Conservation (phyloP, 2,113 vertebrate species). For the Ictidomys tridecemlineatus region DNA sequence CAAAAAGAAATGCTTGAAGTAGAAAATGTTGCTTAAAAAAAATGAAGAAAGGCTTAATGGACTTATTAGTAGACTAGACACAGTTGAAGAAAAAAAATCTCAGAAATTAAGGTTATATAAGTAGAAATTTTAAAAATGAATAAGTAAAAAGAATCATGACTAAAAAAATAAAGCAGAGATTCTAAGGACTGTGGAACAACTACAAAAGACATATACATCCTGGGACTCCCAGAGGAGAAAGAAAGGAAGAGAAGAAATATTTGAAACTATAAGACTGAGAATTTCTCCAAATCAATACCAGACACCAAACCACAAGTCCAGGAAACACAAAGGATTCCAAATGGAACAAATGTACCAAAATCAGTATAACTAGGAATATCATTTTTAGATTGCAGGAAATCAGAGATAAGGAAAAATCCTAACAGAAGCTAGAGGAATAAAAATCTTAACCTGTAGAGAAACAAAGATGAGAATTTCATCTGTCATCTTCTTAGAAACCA, state of each 20-base stretch:
- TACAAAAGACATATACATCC: background rate
- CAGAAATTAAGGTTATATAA: background rate
- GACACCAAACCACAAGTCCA: background rate
- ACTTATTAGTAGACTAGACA: background rate
- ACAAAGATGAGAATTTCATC: no score
- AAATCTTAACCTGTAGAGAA: no score
- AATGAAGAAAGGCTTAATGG: background rate
- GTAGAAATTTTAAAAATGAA: background rate
- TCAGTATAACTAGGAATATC: background rate
- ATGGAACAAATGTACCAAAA: background rate
- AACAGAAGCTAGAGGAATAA: no score
- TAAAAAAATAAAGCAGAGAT: background rate
- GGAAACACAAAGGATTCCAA: background rate
- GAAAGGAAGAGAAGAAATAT: background rate
- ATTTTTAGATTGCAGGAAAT: background rate
- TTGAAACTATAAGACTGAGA: background rate
- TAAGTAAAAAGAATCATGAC: background rate
- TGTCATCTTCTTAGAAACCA: no score
- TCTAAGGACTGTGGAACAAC: background rate
- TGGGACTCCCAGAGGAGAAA: background rate
- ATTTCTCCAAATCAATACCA: background rate
- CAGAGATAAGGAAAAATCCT: background rate
- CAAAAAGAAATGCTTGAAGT: no score
- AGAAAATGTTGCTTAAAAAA: background rate
- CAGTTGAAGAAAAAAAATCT: background rate